Base-by-base conservation (phyloP, 2,888 invertebrate species). In the Lithophane ornitopus region DNA sequence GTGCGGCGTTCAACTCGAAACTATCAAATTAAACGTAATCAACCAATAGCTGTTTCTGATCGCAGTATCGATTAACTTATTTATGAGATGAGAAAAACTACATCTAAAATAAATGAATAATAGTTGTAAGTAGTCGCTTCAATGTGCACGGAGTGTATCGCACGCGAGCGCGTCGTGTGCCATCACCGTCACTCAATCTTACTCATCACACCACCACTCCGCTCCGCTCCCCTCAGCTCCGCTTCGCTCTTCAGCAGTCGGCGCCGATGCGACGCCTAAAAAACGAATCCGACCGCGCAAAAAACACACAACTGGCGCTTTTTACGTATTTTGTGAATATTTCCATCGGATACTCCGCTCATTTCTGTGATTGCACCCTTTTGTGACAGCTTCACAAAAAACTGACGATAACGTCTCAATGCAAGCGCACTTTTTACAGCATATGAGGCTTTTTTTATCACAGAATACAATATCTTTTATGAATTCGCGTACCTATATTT, bases 341-440 rank as follows among this genome's bases (percentile, higher is more conserved):
- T 78, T 82, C 76, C 80, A 82, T 82, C 81, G 75, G 78, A 80
- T 85, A 78, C 85, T 84, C 81, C 83, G 73, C 87, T 78, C 80
- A 78, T 86, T 90, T 90, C 91, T 91, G 85, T 88, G 88, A 89
- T 80, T 90, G 90, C 89, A 92, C 92, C 94, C 94, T 91, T 92
- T 89, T 89, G 82, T 83, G 81, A 77, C 78, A 52, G 69, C 26
- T 49, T 19, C 67, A 81, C 78, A 85, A 89, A 87, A 88, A 89
- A 91, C 84, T 70, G 74, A 78, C 80, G 89, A 88, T 91, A 93
- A 94, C 92, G 92, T 91, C 91, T 94, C 93, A 94, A 94, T 94
- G 92, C 89, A 85, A 68, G 66, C 82, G 81, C 79, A 73, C 65
- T 78, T 85, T 81, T 84, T 87, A 81, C 70, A 70, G n/a, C 56